Evolutionary conservation across 2,888 invertebrate species (phyloP).

Genomic region (Pyrrhosoma nymphula): DNA sequence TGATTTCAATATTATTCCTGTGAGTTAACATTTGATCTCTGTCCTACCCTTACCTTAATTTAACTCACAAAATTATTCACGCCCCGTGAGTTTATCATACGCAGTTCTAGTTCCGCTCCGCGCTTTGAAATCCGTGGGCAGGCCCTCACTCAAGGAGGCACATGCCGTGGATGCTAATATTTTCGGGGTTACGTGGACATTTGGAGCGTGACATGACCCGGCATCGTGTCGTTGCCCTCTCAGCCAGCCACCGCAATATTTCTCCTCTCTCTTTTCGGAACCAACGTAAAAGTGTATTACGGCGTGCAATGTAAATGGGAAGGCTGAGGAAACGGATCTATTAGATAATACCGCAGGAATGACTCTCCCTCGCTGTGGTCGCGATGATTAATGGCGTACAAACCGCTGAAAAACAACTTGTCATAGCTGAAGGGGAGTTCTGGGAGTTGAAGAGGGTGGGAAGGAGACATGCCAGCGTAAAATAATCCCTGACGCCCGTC

Average conservation of each 20-base stretch:
- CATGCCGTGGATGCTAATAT: not conserved
- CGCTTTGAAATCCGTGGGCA: too few species aligned
- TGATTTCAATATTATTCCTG: too few species aligned
- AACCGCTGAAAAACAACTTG: slow-evolving; percentile 22
- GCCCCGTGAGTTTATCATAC: too few species aligned
- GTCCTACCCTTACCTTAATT: too few species aligned
- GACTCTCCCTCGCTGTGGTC: not conserved
- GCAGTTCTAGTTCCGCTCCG: too few species aligned
- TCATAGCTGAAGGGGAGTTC: not conserved
- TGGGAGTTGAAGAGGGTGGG: not conserved
- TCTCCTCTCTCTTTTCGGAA: not conserved
- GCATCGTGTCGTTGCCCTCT: not conserved
- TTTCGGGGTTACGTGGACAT: not conserved
- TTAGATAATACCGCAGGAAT: slow-evolving; percentile 10
- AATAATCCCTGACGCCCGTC: slow-evolving; percentile 2
- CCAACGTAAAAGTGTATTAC: not conserved
- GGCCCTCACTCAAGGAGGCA: too few species aligned
- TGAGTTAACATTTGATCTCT: too few species aligned
- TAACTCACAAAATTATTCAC: too few species aligned
- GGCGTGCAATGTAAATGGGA: not conserved
- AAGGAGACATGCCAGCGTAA: not conserved
- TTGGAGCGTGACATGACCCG: not conserved
- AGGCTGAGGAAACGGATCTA: not conserved
- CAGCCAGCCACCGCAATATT: not conserved
- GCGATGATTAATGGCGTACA: slow-evolving; percentile 1